Conservation (phyloP, 2,888 invertebrate genomes). For the Bellardia bayeri region DNA sequence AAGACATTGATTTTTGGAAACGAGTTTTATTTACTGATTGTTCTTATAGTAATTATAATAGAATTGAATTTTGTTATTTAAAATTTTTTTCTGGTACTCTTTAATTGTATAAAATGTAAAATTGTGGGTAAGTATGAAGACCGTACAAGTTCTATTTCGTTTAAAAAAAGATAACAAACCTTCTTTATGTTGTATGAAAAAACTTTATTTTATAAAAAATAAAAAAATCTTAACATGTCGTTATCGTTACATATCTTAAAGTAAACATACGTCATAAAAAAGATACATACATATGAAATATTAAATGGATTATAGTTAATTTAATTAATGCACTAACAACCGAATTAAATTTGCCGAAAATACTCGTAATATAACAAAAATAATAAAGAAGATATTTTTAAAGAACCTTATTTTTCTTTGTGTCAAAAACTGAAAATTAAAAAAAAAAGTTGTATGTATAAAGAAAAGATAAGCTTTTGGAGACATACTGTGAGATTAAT, state of each 20-base stretch:
- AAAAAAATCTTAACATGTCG: no score
- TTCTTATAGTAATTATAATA: no score
- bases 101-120: no score
- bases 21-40: no score
- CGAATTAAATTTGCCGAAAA: slow-evolving; percentile 78
- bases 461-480: slow-evolving; percentile 41
- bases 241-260: slow-evolving; percentile 75
- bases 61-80: no score
- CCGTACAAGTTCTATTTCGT: background rate
- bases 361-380: slow-evolving; percentile 31
- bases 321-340: slow-evolving; percentile 80
- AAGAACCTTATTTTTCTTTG: slow-evolving; percentile 69
- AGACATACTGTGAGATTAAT: slow-evolving; percentile 56
- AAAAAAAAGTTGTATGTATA: background rate
- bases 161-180: background rate
- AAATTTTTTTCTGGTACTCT: no score
- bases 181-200: background rate
- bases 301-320: slow-evolving; percentile 80
- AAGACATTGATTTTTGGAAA: no score
- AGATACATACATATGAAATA: slow-evolving; percentile 50
- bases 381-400: slow-evolving; percentile 61
- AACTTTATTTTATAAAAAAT: slow-evolving; percentile 41
- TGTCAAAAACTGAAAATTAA: slow-evolving; percentile 44
- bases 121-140: no score
- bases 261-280: slow-evolving; percentile 63